phyloP scores from a whole-genome alignment of 1,140 invertebrate species.

The Carposina sasakii region DNA sequence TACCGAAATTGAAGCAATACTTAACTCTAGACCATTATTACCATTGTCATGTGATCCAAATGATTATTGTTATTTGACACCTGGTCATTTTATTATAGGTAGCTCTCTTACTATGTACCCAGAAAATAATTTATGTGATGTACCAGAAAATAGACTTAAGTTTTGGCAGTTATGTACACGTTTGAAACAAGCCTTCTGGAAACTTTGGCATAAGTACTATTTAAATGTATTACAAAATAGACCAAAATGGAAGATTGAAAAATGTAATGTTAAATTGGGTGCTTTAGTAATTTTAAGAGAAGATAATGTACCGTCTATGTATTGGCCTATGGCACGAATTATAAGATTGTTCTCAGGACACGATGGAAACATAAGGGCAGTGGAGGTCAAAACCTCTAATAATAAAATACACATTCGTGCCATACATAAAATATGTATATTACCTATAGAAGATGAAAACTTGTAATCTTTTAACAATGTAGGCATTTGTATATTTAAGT shows the following conservation, averaged over 20 bases:
- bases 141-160: conserved; percentile 13
- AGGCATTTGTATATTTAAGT: no score
- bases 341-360: conserved; percentile 15
- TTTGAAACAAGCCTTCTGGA: conserved; percentile 31
- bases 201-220: conserved; percentile 23
- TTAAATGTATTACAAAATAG: conserved; percentile 24
- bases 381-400: conserved; percentile 4
- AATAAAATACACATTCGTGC: background rate
- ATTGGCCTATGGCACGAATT: conserved; percentile 23
- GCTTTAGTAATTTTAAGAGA: conserved; percentile 20
- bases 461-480: no score
- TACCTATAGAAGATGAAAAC: no score
- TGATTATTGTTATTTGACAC: no score
- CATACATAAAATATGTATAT: no score
- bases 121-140: no score
- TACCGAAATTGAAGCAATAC: no score
- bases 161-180: conserved; percentile 22
- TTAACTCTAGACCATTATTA: no score
- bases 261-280: conserved; percentile 22
- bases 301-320: conserved; percentile 13
- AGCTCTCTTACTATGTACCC: no score
- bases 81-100: no score
- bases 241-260: conserved; percentile 21
- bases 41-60: no score
- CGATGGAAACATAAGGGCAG: conserved; percentile 16